phyloP scores from a whole-genome alignment of 2,113 vertebrate species.

The Astatotilapia flaviijosephi region DNA sequence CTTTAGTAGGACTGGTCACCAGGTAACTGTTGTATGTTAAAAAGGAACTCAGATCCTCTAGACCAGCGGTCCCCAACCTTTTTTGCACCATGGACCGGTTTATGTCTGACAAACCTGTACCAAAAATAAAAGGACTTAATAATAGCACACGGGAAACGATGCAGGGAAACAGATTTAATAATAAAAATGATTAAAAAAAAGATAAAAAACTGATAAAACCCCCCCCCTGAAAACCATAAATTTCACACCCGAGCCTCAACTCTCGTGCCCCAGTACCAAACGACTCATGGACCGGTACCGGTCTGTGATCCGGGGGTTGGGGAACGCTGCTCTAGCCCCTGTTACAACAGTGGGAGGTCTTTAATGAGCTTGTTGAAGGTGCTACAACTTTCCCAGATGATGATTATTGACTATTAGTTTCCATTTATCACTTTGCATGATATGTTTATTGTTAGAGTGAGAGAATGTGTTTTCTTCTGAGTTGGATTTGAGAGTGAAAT shows the following conservation, averaged over 20 bases:
- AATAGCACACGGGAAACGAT: rapidly evolving
- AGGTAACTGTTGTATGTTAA: background rate
- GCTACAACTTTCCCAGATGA: background rate
- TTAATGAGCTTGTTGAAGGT: background rate
- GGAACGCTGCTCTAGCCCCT: background rate
- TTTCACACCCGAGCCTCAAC: background rate
- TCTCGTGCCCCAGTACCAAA: rapidly evolving
- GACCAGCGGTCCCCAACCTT: background rate
- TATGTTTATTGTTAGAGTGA: background rate
- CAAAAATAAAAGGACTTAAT: background rate
- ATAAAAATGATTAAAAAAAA: background rate
- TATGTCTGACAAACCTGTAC: background rate
- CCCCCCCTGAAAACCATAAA: background rate
- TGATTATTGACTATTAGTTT: background rate
- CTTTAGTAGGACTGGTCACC: background rate
- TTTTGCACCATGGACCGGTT: background rate
- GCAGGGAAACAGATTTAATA: background rate
- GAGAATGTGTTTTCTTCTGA: background rate
- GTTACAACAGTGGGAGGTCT: background rate
- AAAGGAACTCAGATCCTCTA: background rate
- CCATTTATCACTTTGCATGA: background rate
- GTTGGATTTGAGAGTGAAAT: background rate
- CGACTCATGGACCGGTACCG: background rate
- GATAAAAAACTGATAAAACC: rapidly evolving
- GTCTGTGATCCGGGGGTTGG: background rate